phyloP scores from a whole-genome alignment of 2,113 vertebrate species.

The Nothocercus nigrocapillus region DNA sequence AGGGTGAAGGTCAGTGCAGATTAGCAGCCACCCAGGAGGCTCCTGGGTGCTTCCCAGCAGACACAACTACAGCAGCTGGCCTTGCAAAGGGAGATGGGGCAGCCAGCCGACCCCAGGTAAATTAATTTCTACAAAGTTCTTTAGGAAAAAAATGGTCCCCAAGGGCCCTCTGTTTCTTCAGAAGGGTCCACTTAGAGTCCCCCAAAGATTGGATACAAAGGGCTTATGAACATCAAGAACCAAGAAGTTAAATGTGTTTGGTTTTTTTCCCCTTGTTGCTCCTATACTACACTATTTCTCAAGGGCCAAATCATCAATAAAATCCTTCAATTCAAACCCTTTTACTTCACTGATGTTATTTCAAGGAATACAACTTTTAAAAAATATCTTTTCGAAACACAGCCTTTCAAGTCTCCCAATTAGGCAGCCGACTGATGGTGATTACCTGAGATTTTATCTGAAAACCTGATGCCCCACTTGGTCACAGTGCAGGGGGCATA shows the following conservation, averaged over 20 bases:
- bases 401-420: background rate
- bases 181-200: background rate
- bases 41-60: background rate
- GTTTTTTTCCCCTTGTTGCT: background rate
- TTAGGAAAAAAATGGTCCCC: background rate
- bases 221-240: background rate
- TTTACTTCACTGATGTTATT: background rate
- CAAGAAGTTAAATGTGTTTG: background rate
- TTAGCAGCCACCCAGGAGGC: background rate
- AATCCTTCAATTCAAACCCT: background rate
- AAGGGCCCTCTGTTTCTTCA: background rate
- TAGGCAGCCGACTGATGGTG: background rate
- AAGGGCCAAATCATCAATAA: background rate
- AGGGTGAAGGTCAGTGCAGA: background rate
- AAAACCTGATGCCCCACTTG: background rate
- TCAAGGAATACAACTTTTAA: background rate
- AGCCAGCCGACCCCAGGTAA: accelerated
- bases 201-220: background rate
- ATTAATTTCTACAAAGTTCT: background rate
- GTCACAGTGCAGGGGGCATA: background rate
- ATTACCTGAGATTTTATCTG: background rate
- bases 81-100: background rate
- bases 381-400: background rate
- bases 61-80: accelerated
- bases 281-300: background rate